phyloP scores from a whole-genome alignment of 2,888 invertebrate species.

The Mythimna ferrago region DNA sequence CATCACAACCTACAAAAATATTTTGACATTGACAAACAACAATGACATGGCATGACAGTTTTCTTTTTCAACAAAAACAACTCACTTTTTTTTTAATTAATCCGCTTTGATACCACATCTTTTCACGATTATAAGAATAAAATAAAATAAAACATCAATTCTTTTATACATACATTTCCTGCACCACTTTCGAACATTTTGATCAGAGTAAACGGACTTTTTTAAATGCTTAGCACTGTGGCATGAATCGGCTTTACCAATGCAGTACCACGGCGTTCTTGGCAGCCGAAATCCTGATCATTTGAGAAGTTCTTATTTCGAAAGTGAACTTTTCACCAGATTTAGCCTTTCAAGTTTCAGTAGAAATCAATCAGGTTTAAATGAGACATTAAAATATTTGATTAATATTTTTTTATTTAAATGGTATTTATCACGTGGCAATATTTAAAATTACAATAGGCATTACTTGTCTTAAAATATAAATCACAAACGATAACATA shows the following conservation, averaged over 20 bases:
- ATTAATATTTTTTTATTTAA: slow-evolving; percentile 27
- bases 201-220: neutral
- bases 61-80: neutral
- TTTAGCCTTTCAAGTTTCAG: neutral
- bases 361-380: neutral
- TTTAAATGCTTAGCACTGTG: neutral
- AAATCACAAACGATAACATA: slow-evolving; percentile 56
- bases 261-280: too few relatives aligned
- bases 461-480: slow-evolving; percentile 40
- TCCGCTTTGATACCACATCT: neutral
- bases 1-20: slow-evolving; percentile 53
- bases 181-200: neutral
- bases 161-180: neutral
- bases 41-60: slow-evolving; percentile 3
- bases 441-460: slow-evolving; percentile 47
- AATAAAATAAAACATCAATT: neutral
- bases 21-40: slow-evolving; percentile 47
- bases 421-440: slow-evolving; percentile 39
- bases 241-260: neutral
- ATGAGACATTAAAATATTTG: slow-evolving; percentile 8
- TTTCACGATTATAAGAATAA: neutral
- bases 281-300: too few relatives aligned
- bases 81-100: neutral
- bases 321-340: neutral
- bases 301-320: too few relatives aligned